Percentiles rank a stretch among this genome's conserved stretches.
Evolutionary conservation across 1,140 invertebrate genomes (phyloP).

Genomic region (Sminthurides bifidus): DNA sequence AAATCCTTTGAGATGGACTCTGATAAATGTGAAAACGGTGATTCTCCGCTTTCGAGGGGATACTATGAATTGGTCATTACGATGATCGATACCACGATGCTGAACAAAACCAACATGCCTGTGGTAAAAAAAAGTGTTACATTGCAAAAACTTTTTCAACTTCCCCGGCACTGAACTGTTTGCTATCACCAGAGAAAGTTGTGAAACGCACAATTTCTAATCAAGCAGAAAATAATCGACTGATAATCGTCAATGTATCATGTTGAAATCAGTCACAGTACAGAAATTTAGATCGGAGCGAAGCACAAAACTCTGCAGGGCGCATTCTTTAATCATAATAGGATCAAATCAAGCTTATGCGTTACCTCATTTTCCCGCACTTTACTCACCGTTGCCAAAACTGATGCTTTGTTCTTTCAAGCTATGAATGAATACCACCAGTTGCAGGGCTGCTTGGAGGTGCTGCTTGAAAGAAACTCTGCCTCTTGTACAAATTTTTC

Average conservation of each 20-base stretch:
- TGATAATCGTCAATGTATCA: too few relatives aligned
- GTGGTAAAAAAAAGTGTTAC: too few relatives aligned
- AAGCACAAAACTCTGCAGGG: too few relatives aligned
- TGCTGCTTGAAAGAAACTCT: constrained; percentile 25
- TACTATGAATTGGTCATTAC: constrained; percentile 26
- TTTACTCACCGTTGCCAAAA: constrained; percentile 1
- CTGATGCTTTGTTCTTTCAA: not conserved
- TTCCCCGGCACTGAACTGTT: too few relatives aligned
- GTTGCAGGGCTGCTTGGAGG: constrained; percentile 23
- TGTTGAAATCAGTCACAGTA: too few relatives aligned
- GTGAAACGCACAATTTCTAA: too few relatives aligned
- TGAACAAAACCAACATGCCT: constrained; percentile 4
- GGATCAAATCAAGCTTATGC: not conserved
- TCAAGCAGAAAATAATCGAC: too few relatives aligned
- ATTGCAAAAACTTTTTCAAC: too few relatives aligned
- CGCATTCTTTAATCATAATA: too few relatives aligned
- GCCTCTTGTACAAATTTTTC: constrained; percentile 16
- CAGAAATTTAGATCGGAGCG: too few relatives aligned
- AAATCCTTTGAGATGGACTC: constrained; percentile 11
- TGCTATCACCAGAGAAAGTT: too few relatives aligned
- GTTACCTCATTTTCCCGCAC: too few relatives aligned
- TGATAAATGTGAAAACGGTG: constrained; percentile 6
- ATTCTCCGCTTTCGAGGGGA: constrained; percentile 19
- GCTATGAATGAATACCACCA: constrained; percentile 18
- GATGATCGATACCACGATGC: constrained; percentile 9